A percentile compares a stretch with the other conserved stretches of the same genome.
phyloP scores from a whole-genome alignment of 2,888 invertebrate species.

The Danaus chrysippus region DNA sequence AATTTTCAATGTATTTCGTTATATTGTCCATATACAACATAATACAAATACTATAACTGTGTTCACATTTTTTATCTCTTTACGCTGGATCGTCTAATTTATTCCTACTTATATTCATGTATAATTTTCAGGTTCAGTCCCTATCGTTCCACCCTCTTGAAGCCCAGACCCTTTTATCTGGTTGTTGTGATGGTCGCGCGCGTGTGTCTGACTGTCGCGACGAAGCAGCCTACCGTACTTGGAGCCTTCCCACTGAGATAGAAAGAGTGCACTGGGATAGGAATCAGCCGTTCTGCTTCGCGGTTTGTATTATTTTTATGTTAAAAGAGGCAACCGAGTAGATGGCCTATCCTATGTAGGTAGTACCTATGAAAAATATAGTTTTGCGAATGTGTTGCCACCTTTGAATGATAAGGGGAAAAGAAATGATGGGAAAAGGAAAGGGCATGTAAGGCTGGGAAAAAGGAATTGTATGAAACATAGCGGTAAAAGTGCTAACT shows the following conservation, averaged over 20 bases:
- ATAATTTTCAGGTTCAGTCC: conserved; percentile 82
- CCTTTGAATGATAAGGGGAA: too few species aligned
- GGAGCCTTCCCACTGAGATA: conserved; percentile 89
- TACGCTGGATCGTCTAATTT: too few species aligned
- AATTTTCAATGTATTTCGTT: too few species aligned
- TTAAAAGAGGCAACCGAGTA: too few species aligned
- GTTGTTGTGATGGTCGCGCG: conserved; percentile 89
- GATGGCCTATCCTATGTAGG: neutral
- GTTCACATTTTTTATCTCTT: too few species aligned
- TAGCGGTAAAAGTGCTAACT: neutral
- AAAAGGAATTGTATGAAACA: too few species aligned
- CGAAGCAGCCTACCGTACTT: conserved; percentile 79
- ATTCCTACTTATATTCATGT: neutral
- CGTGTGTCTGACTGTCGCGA: conserved; percentile 89
- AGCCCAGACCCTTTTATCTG: conserved; percentile 89
- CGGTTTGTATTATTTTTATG: conserved; percentile 78
- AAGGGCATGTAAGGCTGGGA: too few species aligned
- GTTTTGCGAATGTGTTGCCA: too few species aligned
- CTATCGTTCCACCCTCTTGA: conserved; percentile 91
- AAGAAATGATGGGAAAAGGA: too few species aligned
- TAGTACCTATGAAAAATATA: too few species aligned
- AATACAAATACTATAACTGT: too few species aligned
- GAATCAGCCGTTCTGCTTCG: conserved; percentile 87
- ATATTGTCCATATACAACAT: too few species aligned
- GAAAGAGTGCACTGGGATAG: conserved; percentile 93